phyloP scores from a whole-genome alignment of 2,113 vertebrate species.

The Dicentrarchus labrax region DNA sequence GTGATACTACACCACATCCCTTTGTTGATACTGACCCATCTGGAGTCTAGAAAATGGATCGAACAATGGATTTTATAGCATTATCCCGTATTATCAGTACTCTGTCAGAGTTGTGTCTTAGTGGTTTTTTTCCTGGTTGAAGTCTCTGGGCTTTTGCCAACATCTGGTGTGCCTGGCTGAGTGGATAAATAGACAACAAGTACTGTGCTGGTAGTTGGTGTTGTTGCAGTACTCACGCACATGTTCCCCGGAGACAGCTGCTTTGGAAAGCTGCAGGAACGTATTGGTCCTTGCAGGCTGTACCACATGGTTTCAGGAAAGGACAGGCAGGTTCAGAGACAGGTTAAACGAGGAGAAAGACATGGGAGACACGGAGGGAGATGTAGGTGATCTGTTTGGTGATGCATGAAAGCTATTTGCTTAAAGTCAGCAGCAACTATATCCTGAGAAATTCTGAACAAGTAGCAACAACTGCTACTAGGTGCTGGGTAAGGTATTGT shows the following conservation, averaged over 20 bases:
- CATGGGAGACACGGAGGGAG: slow-evolving; percentile 27
- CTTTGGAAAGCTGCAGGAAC: slow-evolving; percentile 72
- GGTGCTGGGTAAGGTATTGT: not conserved
- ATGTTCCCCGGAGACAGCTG: slow-evolving; percentile 65
- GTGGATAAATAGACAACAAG: slow-evolving; percentile 47
- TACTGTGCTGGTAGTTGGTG: slow-evolving; percentile 49
- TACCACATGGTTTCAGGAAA: slow-evolving; percentile 36
- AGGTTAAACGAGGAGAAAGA: slow-evolving; percentile 24
- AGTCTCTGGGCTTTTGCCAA: slow-evolving; percentile 28
- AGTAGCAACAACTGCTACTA: slow-evolving; percentile 11
- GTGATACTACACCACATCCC: not conserved
- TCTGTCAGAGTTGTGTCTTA: not conserved
- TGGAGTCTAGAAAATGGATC: not conserved
- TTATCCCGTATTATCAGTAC: not conserved
- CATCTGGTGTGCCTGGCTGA: slow-evolving; percentile 34
- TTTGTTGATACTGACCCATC: not conserved
- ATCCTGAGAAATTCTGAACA: not conserved
- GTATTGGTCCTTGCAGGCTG: slow-evolving; percentile 6
- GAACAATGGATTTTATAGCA: not conserved
- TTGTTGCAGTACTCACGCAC: slow-evolving; percentile 59
- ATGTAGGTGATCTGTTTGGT: slow-evolving; percentile 26
- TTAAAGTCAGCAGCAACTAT: not conserved
- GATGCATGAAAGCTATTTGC: not conserved
- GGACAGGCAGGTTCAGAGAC: slow-evolving; percentile 32
- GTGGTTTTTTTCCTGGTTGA: slow-evolving; percentile 3